Base-by-base conservation (phyloP, 2,797 vertebrate genomes). In the Adelosebastes latens region DNA sequence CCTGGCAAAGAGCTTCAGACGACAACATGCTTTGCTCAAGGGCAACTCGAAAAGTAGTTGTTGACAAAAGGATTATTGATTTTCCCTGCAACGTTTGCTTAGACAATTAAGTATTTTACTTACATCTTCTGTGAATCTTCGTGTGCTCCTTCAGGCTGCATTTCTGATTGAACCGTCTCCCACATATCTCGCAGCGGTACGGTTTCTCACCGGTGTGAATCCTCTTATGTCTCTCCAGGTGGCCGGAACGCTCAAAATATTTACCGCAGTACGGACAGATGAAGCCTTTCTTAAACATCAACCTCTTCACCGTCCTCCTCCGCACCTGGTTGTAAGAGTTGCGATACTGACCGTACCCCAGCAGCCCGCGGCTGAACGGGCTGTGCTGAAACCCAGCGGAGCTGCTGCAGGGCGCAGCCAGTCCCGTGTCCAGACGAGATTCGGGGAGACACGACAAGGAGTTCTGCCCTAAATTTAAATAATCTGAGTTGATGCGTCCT, bases 71-170 rank as follows among this genome's bases (percentile, higher is more conserved):
- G 9, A 14, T 25, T 31, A 2, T 46, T 46, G 14, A 31, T 20
- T 20, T 34, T n/a, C 29, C 29, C 25, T n/a, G 6, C 31, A 34
- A 11, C 5, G 8, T 61, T 0, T 25, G 6, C 34, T 53, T 6
- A 22, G 7, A 60, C 11, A 25, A 1, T 2, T 0, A 20, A 32
- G 31, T 7, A 0, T 16, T 49, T 32, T 2, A 91, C 93, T 88
- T 67, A 94, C 94, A 58, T 83, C 90, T 85, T 1, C 71, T 80
- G 75, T 96, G 94, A 34, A 94, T 93, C 88, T 95, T 95, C 25
- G 70, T 89, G 86, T 96, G 95, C 64, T 94, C 94, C 67, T 94
- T 95, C 0, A 96, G 82, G 88, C 93, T 96, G 85, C 94, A 93
- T 2, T 95, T 94, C 91, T 95, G 95, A 29, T 93, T 95, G 89